Evolutionary conservation across 2,113 vertebrate species (phyloP).

Genomic region (Todiramphus saurophagus): DNA sequence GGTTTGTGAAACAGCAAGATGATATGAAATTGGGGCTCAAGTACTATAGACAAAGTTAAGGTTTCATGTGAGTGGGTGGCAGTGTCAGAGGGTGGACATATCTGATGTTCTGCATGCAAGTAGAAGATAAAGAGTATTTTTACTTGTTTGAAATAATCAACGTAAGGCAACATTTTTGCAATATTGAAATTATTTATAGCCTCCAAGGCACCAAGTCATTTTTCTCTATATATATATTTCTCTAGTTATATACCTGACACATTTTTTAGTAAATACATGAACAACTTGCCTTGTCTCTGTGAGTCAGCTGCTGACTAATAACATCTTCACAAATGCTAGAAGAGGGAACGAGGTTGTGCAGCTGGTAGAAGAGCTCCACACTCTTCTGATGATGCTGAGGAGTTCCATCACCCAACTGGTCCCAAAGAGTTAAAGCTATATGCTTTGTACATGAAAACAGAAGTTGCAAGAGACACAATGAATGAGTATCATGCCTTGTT

Average conservation of each 20-base stretch:
- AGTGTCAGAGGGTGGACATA: not conserved
- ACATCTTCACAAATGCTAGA: slow-evolving; percentile 98
- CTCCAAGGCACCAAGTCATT: not conserved
- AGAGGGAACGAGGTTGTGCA: slow-evolving; percentile 96
- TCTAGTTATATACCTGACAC: not conserved
- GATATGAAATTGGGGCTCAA: not conserved
- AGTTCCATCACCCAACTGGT: slow-evolving; percentile 89
- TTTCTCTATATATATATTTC: not conserved
- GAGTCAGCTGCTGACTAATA: slow-evolving; percentile 96
- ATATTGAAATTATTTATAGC: not conserved
- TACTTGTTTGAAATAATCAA: not conserved
- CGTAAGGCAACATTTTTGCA: not conserved
- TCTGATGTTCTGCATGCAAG: not conserved
- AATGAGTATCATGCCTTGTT: not conserved
- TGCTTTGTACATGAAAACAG: slow-evolving; percentile 72
- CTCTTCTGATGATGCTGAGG: slow-evolving; percentile 97
- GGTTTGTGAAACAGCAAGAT: not conserved
- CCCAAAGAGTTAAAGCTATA: slow-evolving; percentile 92
- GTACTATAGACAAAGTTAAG: not conserved
- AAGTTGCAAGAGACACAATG: not conserved
- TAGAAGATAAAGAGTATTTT: not conserved
- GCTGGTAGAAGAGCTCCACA: slow-evolving; percentile 96
- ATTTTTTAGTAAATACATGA: not conserved
- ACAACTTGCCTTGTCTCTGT: slow-evolving; percentile 89
- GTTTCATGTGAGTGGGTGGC: not conserved